These are phyloP conservation scores for Sinella curviseta DNA, from an alignment of 1,140 invertebrate genomes.

Conservation along the genomic window DNA sequence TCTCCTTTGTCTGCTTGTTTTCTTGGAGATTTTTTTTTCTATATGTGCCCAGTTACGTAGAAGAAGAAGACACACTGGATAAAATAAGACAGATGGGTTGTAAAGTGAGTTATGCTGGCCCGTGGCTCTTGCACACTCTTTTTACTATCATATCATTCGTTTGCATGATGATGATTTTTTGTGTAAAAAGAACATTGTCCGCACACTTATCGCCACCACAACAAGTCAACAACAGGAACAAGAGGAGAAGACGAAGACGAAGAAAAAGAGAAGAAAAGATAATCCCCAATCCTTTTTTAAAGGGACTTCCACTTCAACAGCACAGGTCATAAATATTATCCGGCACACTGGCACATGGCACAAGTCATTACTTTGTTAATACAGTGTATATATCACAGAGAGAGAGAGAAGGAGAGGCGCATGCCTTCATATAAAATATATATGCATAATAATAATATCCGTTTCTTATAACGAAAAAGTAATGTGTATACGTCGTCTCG, in stretches of 20 bases:
- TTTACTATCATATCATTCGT: neutral
- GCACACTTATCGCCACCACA: too few species aligned
- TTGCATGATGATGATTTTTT: neutral
- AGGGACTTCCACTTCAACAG: too few species aligned
- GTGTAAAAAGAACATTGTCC: too few species aligned
- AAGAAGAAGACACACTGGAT: neutral
- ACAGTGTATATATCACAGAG: neutral
- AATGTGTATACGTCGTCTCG: neutral
- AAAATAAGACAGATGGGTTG: neutral
- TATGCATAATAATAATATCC: neutral
- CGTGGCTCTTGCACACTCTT: slow-evolving; percentile 9
- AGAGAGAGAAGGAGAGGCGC: too few species aligned
- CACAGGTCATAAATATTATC: slow-evolving; percentile 14
- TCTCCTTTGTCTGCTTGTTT: neutral
- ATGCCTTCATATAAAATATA: neutral
- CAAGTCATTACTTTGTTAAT: neutral
- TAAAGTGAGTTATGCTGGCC: neutral
- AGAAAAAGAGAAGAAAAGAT: too few species aligned
- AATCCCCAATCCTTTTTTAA: too few species aligned
- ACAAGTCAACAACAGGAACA: too few species aligned
- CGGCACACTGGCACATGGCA: neutral
- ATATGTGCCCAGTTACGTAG: neutral
- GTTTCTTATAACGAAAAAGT: neutral
- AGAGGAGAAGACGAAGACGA: too few species aligned
- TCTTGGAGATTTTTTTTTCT: neutral